phyloP scores from a whole-genome alignment of 2,888 invertebrate species.

The Teleogryllus oceanicus region DNA sequence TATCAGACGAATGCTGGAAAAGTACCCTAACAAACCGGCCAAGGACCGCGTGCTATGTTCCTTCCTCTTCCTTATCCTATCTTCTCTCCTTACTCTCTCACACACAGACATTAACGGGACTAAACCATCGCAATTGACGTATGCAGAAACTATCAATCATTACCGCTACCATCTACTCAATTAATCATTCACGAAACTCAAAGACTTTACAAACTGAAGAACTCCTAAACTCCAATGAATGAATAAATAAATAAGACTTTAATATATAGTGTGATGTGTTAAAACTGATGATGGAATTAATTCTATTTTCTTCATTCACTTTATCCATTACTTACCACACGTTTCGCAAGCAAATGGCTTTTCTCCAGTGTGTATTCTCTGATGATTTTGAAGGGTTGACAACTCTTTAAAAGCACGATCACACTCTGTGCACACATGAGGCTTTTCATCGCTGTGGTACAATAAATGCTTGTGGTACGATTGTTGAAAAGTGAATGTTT shows the following conservation, averaged over 20 bases:
- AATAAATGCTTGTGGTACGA: slow-evolving; percentile 84
- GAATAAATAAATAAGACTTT: neutral
- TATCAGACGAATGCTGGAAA: too few species aligned
- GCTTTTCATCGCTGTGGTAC: slow-evolving; percentile 83
- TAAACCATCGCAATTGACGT: too few species aligned
- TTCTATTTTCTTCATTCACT: neutral
- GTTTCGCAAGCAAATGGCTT: slow-evolving; percentile 84
- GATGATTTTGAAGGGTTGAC: slow-evolving; percentile 82
- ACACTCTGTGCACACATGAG: slow-evolving; percentile 70
- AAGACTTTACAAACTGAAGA: too few species aligned
- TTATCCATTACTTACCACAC: slow-evolving; percentile 58
- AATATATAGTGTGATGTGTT: neutral
- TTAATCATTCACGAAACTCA: too few species aligned
- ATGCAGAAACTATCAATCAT: too few species aligned
- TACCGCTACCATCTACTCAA: too few species aligned
- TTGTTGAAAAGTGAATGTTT: slow-evolving; percentile 85
- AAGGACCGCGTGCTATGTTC: too few species aligned
- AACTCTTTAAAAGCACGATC: slow-evolving; percentile 81
- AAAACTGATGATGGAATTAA: neutral
- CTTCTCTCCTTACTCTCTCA: too few species aligned
- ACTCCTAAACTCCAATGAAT: neutral
- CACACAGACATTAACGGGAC: too few species aligned
- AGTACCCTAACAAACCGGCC: too few species aligned
- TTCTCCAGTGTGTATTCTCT: slow-evolving; percentile 78
- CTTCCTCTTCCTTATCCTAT: too few species aligned